Evolutionary conservation across 2,888 invertebrate genomes (phyloP), one percentile per base, ranked within the genome.

Genomic region (Limnephilus rhombicus): DNA sequence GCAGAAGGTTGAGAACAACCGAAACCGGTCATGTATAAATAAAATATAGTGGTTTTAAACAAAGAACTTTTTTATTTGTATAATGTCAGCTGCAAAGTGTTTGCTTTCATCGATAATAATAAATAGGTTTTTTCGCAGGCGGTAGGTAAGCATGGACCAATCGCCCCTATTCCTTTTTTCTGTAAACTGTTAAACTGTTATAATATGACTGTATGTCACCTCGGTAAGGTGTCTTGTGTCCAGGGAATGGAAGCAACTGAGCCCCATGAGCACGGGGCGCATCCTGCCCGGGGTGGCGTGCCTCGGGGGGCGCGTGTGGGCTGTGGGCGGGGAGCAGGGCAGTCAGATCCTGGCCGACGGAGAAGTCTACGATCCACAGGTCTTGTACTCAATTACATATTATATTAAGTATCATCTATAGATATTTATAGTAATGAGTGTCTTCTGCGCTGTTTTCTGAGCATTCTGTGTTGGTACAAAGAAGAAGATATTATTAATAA

Each of bases 301-400:
- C 13, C 94, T 99, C 81, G 98, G 98, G 94, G 98, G 98, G 0
- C 97, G 98, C 94, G 98, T 99, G 92, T 99, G 98, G 95, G 99
- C 98, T 0, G 98, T 99, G 3, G 99, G 99, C 31, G 99, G 99
- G 11, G 99, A 99, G 95, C 97, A 98, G 94, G 99, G 98, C 93
- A 98, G 98, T 85, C 98, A 98, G 94, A 99, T 99, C 94, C 96
- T 98, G 85, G 98, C 98, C 24, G 98, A 98, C 94, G 98, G 99
- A 85, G 99, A 99, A 95, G 97, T 98, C 94, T 98, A 98, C 94
- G 97, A 98, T 95, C 97, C 98, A 68, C 97, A 97, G 94, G 97
- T 96, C 29, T 83, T 18, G 15, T 53, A 49, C 18, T 53, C 18
- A 53, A 15, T 53, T 53, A 53, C 53, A 53, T 53, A 53, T 18